Evolutionary conservation across 2,797 vertebrate species (phyloP), one percentile per base, ranked within the genome.

Genomic region (Macropodus opercularis): DNA sequence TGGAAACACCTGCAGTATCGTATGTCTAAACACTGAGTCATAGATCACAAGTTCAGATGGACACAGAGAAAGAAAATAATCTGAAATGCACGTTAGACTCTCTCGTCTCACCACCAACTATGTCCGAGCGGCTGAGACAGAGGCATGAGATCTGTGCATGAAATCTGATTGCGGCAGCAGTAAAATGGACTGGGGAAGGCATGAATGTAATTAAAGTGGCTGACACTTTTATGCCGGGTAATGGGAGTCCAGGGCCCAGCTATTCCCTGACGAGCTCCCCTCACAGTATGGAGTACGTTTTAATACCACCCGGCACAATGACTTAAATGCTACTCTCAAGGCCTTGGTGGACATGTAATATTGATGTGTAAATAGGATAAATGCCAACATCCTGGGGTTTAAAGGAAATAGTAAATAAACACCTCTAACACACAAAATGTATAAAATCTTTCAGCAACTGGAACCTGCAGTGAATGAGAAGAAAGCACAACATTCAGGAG

Each of bases 351-450:
- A 93, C 93, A 96, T 93, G 94, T 95, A 95, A 96, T 96, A 96
- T 94, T 93, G 92, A 93, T 95, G 94, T 95, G 94, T 95, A 98
- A 98, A 97, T 94, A 96, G 94, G 94, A 95, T 94, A 96, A 95
- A 98, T 95, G 95, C 92, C 94, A 96, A 95, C 95, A 96, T 94
- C 93, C 93, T 91, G 91, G 92, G 92, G 91, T 90, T 93, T 88
- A 85, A 87, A 82, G 91, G 92, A 88, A 62, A 90, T 88, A 90
- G 91, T 92, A 94, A 94, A 95, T 94, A 95, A 92, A 92, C 81
- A 85, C 69, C 61, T 53, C 80, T 83, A 88, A 87, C 83, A 86
- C 66, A 74, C 40, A 70, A 77, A 84, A 84, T 74, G 65, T 75
- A 82, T 69, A 78, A 85, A 83, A 69, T 60, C 42, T 13, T 70